Evolutionary conservation across 92 coral and sea anemone species (phyloP).

Genomic region (Chrysogorgia sp.): DNA sequence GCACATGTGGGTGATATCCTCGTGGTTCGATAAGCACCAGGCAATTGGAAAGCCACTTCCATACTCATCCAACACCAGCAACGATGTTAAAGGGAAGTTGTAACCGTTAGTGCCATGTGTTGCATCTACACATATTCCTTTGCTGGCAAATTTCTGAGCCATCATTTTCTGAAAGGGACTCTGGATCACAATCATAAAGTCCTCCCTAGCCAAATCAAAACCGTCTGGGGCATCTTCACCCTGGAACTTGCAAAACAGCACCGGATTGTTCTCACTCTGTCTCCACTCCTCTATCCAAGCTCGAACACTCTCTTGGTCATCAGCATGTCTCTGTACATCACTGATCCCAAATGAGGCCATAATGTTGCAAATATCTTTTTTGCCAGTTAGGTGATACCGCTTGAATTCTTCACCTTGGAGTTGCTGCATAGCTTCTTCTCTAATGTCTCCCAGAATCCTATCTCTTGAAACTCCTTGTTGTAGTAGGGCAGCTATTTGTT

Average conservation of each 20-base stretch:
- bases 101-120: constrained; percentile 73
- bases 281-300: constrained; percentile 70
- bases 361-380: constrained; percentile 62
- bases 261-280: constrained; percentile 47
- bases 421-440: constrained; percentile 37
- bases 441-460: constrained; percentile 48
- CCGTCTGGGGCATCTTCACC: constrained; percentile 52
- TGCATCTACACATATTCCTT: constrained; percentile 66
- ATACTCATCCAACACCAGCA: constrained; percentile 63
- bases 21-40: constrained; percentile 1
- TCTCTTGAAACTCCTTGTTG: constrained; percentile 64
- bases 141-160: constrained; percentile 53
- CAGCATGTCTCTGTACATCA: constrained; percentile 48
- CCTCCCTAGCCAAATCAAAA: constrained; percentile 49
- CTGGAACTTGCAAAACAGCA: constrained; percentile 56
- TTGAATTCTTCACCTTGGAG: constrained; percentile 3
- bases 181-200: constrained; percentile 61
- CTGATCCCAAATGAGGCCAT: constrained; percentile 53
- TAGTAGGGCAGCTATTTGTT: constrained; percentile 66
- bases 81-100: constrained; percentile 57
- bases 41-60: constrained; percentile 39
- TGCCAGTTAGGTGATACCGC: constrained; percentile 51
- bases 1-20: constrained; percentile 37
- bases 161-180: constrained; percentile 59
- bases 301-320: constrained; percentile 65